A percentile compares a stretch with the other conserved stretches of the same genome.
phyloP scores from a whole-genome alignment of 2,888 invertebrate genomes.

The Dioctria linearis region DNA sequence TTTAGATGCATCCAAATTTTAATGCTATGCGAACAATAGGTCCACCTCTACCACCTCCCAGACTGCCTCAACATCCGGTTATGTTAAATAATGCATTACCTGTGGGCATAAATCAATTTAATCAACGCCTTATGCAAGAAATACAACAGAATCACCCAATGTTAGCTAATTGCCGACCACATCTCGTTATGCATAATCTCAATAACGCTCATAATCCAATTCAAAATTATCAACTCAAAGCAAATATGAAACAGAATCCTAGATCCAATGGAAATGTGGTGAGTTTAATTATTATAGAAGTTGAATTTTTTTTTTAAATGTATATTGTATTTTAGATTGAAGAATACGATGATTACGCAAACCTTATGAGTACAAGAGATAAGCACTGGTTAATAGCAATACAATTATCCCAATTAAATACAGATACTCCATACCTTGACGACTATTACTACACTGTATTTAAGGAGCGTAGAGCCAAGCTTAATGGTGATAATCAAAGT shows the following conservation, averaged over 20 bases:
- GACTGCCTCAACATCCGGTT: conserved; percentile 68
- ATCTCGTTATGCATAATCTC: conserved; percentile 60
- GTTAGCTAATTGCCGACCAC: conserved; percentile 64
- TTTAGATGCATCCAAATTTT: conserved; percentile 69
- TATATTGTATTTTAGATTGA: conserved; percentile 64
- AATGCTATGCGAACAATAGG: conserved; percentile 70
- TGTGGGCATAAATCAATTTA: conserved; percentile 63
- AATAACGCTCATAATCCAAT: conserved; percentile 55
- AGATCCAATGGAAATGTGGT: conserved; percentile 64
- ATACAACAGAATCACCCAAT: conserved; percentile 71
- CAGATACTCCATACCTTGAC: conserved; percentile 95
- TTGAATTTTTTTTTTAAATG: not conserved
- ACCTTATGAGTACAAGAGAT: conserved; percentile 94
- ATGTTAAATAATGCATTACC: conserved; percentile 61
- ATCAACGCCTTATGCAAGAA: conserved; percentile 70
- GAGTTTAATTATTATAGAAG: conserved; percentile 54
- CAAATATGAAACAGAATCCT: conserved; percentile 56
- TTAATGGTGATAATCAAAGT: conserved; percentile 75
- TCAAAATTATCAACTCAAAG: conserved; percentile 62
- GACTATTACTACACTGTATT: conserved; percentile 97
- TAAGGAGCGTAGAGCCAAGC: conserved; percentile 76
- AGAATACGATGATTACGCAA: conserved; percentile 85
- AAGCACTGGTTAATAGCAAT: conserved; percentile 98
- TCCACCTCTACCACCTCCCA: conserved; percentile 67
- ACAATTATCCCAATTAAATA: conserved; percentile 92